A percentile compares a stretch with the other conserved stretches of the same genome.
phyloP scores from a whole-genome alignment of 2,888 invertebrate species.

The Ommatoiulus sabulosus region DNA sequence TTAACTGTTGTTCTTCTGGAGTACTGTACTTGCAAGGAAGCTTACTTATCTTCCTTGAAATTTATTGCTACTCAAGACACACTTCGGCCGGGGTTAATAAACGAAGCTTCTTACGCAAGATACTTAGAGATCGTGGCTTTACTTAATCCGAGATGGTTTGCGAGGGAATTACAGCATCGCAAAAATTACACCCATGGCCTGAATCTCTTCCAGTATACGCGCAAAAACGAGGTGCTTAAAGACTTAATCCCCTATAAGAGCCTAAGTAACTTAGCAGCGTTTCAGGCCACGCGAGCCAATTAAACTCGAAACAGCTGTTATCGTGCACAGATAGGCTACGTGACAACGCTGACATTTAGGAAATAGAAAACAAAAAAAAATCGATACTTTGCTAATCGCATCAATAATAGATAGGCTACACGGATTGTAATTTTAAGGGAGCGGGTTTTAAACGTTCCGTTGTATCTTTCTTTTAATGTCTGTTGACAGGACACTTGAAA shows the following conservation, averaged over 20 bases:
- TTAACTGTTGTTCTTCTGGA: too few relatives aligned
- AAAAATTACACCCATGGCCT: background rate
- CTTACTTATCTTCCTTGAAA: constrained; percentile 24
- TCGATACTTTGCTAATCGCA: background rate
- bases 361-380: background rate
- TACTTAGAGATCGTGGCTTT: background rate
- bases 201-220: background rate
- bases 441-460: background rate
- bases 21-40: background rate
- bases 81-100: background rate
- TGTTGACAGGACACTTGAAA: constrained; percentile 28
- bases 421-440: constrained; percentile 13
- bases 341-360: background rate
- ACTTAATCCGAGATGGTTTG: background rate
- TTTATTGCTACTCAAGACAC: background rate
- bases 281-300: background rate
- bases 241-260: background rate
- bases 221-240: constrained; percentile 34
- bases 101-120: background rate
- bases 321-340: background rate
- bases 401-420: background rate
- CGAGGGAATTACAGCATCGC: background rate
- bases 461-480: background rate
- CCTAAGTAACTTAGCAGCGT: background rate
- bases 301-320: background rate